Base-by-base conservation (phyloP, 37 sponge, comb jelly and placozoan species). In the Tethya wilhelma region DNA sequence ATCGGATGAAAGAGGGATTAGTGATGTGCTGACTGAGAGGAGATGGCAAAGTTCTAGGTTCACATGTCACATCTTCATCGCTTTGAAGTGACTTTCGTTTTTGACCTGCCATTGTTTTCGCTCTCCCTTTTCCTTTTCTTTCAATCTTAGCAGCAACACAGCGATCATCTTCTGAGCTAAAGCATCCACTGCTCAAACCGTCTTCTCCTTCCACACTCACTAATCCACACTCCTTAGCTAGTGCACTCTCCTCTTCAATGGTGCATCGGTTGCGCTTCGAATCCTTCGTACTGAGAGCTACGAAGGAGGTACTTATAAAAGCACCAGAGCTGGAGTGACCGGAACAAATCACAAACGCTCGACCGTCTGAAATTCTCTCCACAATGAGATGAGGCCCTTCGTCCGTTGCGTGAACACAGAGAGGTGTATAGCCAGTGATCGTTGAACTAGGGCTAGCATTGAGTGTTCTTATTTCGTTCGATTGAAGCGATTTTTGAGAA, bases 301-400 rank as follows among this genome's bases (percentile, higher is more conserved):
- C 87, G 55, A 79, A 88, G 20, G 89, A 88, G 8, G 93, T 71
- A 22, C 69, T 36, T 14, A 14, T 39, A 34, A 81, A 40, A 17
- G 60, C 17, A 12, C 62, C 67, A n/a, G 79, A n/a, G 12, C 71
- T 68, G 0, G 70, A 28, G 56, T 74, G 71, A 14, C 82, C 70
- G 23, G 91, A 85, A 39, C 65, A 71, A 20, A 88, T 68, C 19
- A 95, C 49, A 59, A 88, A 95, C 1, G 79, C 73, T 17, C 66
- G 57, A 12, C 69, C 65, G 56, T 95, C 92, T 4, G 60, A 63
- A 14, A 73, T 41, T 32, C 92, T 60, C 67, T 90, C 82, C 44
- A 95, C 78, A 0, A 95, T 86, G 19, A 90, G 32, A 8, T 40
- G 32, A 22, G 89, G 91, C 2, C 91, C 91, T 25, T 78, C 42